A percentile compares a stretch with the other conserved stretches of the same genome.
Evolutionary conservation across 2,888 invertebrate genomes (phyloP).

Genomic region (Volucella inanis): DNA sequence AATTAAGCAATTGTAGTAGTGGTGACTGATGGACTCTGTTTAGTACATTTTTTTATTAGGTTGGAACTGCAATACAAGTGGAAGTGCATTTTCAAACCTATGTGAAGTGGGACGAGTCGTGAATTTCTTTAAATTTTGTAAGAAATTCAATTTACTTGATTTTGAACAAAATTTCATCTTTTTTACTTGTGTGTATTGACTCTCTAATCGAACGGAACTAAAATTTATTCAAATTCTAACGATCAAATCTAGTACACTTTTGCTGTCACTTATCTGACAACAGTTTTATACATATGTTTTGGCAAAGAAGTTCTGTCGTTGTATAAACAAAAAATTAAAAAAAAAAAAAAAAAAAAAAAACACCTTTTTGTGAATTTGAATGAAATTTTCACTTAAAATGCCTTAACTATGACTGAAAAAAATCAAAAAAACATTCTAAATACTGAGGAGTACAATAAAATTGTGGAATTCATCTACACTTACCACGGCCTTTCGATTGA

Average conservation of each 20-base stretch:
- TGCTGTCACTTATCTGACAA: conserved; percentile 5
- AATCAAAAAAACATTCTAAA: conserved; percentile 77
- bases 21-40: neutral
- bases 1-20: conserved; percentile 41
- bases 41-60: conserved; percentile 21
- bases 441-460: conserved; percentile 75
- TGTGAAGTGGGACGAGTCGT: neutral
- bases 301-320: neutral
- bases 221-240: neutral
- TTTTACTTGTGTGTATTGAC: too few species aligned
- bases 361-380: neutral
- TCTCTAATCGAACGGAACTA: too few species aligned
- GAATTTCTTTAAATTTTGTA: neutral
- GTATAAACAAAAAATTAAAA: conserved; percentile 32
- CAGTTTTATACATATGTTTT: conserved; percentile 19
- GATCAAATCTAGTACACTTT: conserved; percentile 23
- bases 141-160: neutral
- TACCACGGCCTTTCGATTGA: conserved; percentile 85
- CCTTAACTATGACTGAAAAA: conserved; percentile 55
- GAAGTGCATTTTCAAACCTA: neutral
- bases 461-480: conserved; percentile 84
- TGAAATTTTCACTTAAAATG: conserved; percentile 32
- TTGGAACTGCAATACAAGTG: conserved; percentile 3
- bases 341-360: neutral
- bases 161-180: too few species aligned